Base-by-base conservation (phyloP, 2,797 vertebrate species). In the Sebastes minor region DNA sequence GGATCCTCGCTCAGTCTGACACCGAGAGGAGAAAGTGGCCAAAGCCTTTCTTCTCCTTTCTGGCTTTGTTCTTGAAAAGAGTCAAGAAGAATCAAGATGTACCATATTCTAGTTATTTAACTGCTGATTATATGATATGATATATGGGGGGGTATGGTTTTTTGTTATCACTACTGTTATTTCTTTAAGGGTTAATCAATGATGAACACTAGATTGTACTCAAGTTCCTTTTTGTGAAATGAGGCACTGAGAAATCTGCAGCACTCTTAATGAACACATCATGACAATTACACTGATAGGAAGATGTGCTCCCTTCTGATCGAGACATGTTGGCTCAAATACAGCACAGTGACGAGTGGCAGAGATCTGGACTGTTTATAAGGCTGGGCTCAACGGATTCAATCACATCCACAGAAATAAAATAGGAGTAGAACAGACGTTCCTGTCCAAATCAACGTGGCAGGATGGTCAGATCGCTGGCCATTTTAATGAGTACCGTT, bases 51-150 rank as follows among this genome's bases (percentile, higher is more conserved):
- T n/a, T 28, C 57, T 87, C 78, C 71, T 78, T 71, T 78, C 56
- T 53, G 16, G 18, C 65, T 85, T 77, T 67, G 72, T 83, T 87
- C 70, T 83, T 71, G 14, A 70, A 78, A 80, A 79, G 33, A 77
- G 53, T 38, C 8, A 12, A 18, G 56, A 75, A 9, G 64, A 59
- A 59, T 38, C 6, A 14, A 74, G 30, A 52, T 78, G 84, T 88
- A 89, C 66, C 53, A 80, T 87, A 74, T 69, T 87, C 62, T 76
- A 52, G 61, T 80, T 89, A 80, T 88, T 82, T 82, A 87, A 67
- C 60, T 87, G 71, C 74, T 80, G 78, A 74, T 57, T 84, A 53
- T 79, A 74, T 56, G 35, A 12, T 27, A 25, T 38, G 35, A 14
- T 27, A 28, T 14, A 35, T 68, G 46, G 22, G 59, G 70, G 55